Evolutionary conservation across 2,797 vertebrate species (phyloP).

Genomic region (Coreius guichenoti): DNA sequence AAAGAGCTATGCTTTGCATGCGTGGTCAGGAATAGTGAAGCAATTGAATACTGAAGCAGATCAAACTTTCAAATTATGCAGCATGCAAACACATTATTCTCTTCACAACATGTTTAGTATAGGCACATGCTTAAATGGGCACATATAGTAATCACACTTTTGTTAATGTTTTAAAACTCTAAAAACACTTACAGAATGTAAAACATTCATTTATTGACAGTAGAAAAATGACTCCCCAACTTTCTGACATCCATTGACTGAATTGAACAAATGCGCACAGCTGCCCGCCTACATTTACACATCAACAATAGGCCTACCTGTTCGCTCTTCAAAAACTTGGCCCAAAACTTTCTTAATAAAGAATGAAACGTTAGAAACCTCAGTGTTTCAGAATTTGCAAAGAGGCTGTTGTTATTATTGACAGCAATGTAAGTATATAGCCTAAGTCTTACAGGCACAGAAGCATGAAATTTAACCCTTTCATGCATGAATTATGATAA

Average conservation of each 20-base stretch:
- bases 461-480: not conserved
- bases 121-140: not conserved
- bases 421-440: not conserved
- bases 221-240: not conserved
- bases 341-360: not conserved
- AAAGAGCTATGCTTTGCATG: not conserved
- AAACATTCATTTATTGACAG: not conserved
- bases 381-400: not conserved
- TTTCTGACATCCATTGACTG: not conserved
- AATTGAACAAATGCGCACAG: not conserved
- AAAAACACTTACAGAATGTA: not conserved
- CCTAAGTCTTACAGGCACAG: not conserved
- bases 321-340: not conserved
- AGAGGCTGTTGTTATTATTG: not conserved
- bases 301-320: not conserved
- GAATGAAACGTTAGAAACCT: not conserved
- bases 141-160: not conserved
- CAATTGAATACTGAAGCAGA: conserved; percentile 3
- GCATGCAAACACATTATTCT: not conserved
- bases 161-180: not conserved
- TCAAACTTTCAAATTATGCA: not conserved
- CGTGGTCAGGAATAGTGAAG: not conserved
- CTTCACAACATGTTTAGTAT: not conserved
- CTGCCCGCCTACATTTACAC: not conserved
- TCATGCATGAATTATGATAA: no score